Percentiles rank a stretch among this genome's conserved stretches.
These are phyloP conservation scores for Nebria ingens DNA, from an alignment of 1,140 invertebrate species.

Conservation along the genomic window DNA sequence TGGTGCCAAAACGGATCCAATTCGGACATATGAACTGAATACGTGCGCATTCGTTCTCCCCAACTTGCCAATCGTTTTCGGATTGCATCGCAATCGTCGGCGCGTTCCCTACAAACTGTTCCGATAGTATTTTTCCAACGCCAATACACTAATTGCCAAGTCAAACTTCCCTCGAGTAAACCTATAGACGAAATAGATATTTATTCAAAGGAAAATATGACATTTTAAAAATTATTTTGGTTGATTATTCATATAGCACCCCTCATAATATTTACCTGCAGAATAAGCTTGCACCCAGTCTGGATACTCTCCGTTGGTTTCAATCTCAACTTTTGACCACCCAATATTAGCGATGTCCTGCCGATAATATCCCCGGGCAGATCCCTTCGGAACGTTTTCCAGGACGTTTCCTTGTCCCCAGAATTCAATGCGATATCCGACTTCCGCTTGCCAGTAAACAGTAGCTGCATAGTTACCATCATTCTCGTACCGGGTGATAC, in stretches of 20 bases:
- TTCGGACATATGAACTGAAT: constrained; percentile 38
- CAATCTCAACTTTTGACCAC: constrained; percentile 70
- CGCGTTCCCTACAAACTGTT: constrained; percentile 52
- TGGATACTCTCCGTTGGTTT: constrained; percentile 57
- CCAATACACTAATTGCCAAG: constrained; percentile 69
- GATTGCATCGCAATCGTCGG: constrained; percentile 58
- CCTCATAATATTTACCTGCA: too few relatives aligned
- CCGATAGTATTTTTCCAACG: constrained; percentile 68
- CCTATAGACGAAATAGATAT: too few relatives aligned
- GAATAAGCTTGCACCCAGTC: constrained; percentile 75
- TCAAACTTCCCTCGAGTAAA: constrained; percentile 72
- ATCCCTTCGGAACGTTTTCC: constrained; percentile 45
- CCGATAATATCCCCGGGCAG: constrained; percentile 59
- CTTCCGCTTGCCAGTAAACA: constrained; percentile 53
- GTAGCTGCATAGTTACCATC: constrained; percentile 64
- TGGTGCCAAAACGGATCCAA: constrained; percentile 71
- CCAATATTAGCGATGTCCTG: constrained; percentile 52
- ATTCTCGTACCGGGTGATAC: constrained; percentile 45
- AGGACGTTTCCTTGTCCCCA: constrained; percentile 67
- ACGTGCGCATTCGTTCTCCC: constrained; percentile 46
- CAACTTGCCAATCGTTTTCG: constrained; percentile 28
- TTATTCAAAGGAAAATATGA: too few relatives aligned
- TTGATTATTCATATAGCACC: too few relatives aligned
- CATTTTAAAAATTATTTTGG: too few relatives aligned
- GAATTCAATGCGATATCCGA: constrained; percentile 53